Base-by-base conservation (phyloP, 2,797 vertebrate species). In the Odontamblyopus rebecca region DNA sequence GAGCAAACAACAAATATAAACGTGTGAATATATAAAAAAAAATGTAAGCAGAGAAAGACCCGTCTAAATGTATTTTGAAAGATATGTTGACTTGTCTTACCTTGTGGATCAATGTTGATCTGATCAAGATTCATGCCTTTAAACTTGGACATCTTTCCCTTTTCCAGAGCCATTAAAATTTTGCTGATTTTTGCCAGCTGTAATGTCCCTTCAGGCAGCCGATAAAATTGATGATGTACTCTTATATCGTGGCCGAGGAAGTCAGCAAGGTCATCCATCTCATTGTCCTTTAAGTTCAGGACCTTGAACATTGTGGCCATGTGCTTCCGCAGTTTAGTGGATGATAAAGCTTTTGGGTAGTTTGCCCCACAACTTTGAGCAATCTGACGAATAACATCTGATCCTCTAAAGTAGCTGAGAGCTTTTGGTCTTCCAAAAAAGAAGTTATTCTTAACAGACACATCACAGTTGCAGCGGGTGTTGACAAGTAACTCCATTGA, bases 401-500 rank as follows among this genome's bases (percentile, higher is more conserved):
- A 11, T 6, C 61, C 61, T 63, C 61, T 63, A 32, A 63, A 63
- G 18, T 63, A 8, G 32, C 29, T 63, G 35, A 63, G 30, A 32
- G 32, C 35, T 12, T 63, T 11, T 16, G 61, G 61, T 35, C 19
- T 63, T 41, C 29, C 61, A 63, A 63, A 41, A 18, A 63, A 18
- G 15, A 35, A 61, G 2, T 0, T 27, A 8, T 61, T 61, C 11
- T 61, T 29, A 61, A 19, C 29, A 27, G 6, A 5, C 60, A 61
- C 60, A 19, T 16, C 60, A 67, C 48, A 35, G 30, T 11, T 13
- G 2, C 16, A 29, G 6, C 66, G 50, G 32, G 51, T 54, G 16
- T 56, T 62, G 59, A 71, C 61, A 29, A 71, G 69, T 30, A 71
- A 35, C 27, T 63, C 26, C 48, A 70, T 63, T n/a, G 69, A 63